Evolutionary conservation across 2,888 invertebrate species (phyloP).

Genomic region (Steinernema carpocapsae): DNA sequence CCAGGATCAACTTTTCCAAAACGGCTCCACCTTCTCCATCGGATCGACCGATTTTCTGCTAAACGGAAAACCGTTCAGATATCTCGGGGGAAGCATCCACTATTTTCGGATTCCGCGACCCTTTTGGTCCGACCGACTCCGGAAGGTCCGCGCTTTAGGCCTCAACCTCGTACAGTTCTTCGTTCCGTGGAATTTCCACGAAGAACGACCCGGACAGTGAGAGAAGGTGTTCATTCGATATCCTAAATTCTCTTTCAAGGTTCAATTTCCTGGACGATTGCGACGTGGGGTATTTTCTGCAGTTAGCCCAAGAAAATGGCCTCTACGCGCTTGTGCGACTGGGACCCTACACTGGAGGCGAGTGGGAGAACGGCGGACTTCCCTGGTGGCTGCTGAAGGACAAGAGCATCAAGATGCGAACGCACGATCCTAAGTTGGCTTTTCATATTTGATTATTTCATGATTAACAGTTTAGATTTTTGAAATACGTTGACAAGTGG

Average conservation of each 20-base stretch:
- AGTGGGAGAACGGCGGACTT: slow-evolving; percentile 58
- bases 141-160: slow-evolving; percentile 81
- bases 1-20: background rate
- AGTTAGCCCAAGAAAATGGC: background rate
- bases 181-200: slow-evolving; percentile 57
- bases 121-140: slow-evolving; percentile 81
- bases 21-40: background rate
- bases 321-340: slow-evolving; percentile 9
- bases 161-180: slow-evolving; percentile 64
- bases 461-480: background rate
- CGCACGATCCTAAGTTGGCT: slow-evolving; percentile 47
- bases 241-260: slow-evolving; percentile 42
- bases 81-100: slow-evolving; percentile 74
- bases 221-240: background rate
- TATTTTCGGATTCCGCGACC: slow-evolving; percentile 81
- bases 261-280: slow-evolving; percentile 44
- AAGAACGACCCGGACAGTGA: slow-evolving; percentile 41
- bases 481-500: background rate
- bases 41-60: background rate
- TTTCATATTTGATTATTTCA: background rate
- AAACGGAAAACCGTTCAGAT: slow-evolving; percentile 77
- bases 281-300: background rate
- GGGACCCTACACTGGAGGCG: slow-evolving; percentile 31
- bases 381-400: slow-evolving; percentile 55
- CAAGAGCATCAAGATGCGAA: slow-evolving; percentile 49